Base-by-base conservation (phyloP, 2,797 vertebrate species). In the Hylomyscus alleni region DNA sequence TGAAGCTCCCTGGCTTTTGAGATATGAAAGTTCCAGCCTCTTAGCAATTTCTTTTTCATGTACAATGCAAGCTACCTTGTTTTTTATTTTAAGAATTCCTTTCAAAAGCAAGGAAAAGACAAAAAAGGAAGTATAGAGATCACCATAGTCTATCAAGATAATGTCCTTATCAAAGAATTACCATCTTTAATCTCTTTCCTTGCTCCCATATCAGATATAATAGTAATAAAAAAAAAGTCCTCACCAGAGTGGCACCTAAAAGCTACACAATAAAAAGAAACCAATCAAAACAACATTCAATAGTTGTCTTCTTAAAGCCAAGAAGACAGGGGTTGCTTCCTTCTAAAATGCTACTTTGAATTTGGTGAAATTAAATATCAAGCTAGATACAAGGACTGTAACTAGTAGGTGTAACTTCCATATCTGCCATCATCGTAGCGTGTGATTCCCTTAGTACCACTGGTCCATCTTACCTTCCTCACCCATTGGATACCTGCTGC, bases 401-500 rank as follows among this genome's bases (percentile, higher is more conserved):
- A 13, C 2, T 8, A 3, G 9, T 5, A 50, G 40, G 3, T 3
- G 34, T 19, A 56, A 12, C 24, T 58, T 54, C 44, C 22, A 3
- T 14, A 7, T 67, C n/a, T 1, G 47, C 14, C 22, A 20, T 29
- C 17, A 67, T 1, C 50, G 34, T 24, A 52, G 34, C 29, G 12
- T 47, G 24, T 15, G 31, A 80, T 10, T n/a, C 14, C 11, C 12
- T 77, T 17, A 44, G 31, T 10, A 77, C 47, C 0, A 3, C 26
- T 6, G 10, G 4, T 40, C 40, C 24, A 24, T 54, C 97, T 97
- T 95, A 97, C 98, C 96, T 98, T 98, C 98, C 98, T 98, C 97
- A 98, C 95, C 98, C 98, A 99, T 98, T 98, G 98, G 98, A 98
- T 78, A 98, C 98, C 94, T 97, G 98, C 95, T 98, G 98, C 98